phyloP scores from a whole-genome alignment of 1,140 invertebrate species.

The Dendrolimus punctatus region DNA sequence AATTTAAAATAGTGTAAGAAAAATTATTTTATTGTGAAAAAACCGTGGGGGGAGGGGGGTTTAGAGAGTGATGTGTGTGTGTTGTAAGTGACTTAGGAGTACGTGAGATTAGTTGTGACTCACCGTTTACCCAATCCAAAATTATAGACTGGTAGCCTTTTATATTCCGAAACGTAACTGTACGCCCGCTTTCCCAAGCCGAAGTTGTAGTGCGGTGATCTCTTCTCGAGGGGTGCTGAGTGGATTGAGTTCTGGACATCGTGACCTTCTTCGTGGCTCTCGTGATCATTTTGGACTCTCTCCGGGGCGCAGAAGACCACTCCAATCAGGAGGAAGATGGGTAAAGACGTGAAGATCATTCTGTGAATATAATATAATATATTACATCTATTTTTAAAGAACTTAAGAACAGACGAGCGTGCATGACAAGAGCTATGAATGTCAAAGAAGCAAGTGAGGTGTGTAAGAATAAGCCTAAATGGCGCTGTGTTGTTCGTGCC shows the following conservation, averaged over 20 bases:
- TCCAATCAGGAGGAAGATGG: slow-evolving; percentile 27
- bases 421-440: too few species aligned
- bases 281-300: slow-evolving; percentile 17
- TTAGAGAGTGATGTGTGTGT: too few species aligned
- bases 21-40: too few species aligned
- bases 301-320: slow-evolving; percentile 42
- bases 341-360: slow-evolving; percentile 42
- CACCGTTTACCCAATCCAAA: slow-evolving; percentile 78
- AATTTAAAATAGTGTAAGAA: too few species aligned
- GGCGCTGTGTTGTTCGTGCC: too few species aligned
- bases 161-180: slow-evolving; percentile 77
- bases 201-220: slow-evolving; percentile 64
- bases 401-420: too few species aligned
- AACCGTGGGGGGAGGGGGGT: too few species aligned
- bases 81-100: too few species aligned
- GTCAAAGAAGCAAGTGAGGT: too few species aligned
- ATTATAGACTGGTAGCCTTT: slow-evolving; percentile 77
- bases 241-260: slow-evolving; percentile 9
- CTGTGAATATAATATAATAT: slow-evolving; percentile 21
- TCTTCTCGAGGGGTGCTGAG: slow-evolving; percentile 37
- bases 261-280: slow-evolving; percentile 10
- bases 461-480: too few species aligned
- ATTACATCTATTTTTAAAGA: not conserved
- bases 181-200: slow-evolving; percentile 74
- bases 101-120: slow-evolving; percentile 1